Evolutionary conservation across 2,797 vertebrate species (phyloP), one percentile per base, ranked within the genome.

Genomic region (Crenuchus spilurus): DNA sequence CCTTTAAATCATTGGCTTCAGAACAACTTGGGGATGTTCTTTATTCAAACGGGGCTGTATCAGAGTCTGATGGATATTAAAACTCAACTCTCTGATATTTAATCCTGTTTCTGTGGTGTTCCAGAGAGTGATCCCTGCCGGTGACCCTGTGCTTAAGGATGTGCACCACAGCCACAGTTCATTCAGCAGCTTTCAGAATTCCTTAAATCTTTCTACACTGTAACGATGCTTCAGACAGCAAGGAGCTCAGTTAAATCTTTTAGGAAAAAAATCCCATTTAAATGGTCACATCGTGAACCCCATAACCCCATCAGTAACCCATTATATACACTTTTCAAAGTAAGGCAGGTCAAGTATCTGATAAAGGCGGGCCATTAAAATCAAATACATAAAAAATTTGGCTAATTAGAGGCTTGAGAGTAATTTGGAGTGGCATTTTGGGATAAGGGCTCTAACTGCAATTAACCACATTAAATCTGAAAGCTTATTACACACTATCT

Each of bases 361-460:
- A 87, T 85, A 86, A 84, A 77, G 85, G 83, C 84, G 78, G 82
- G 80, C 70, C 77, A 79, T 65, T 65, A 65, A 30, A 30, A 64
- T 30, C 14, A 44, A 72, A 65, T 14, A 55, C 39, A 35, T 44
- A 42, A 44, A 22, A 14, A 65, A 46, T 28, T 46, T 6, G 16
- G 46, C 20, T 65, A 30, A 65, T 65, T 57, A 20, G 9, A 58
- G 30, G 24, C 54, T 60, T 58, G 61, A 41, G 41, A 66, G 42
- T 46, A 55, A 48, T 44, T 49, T 67, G 37, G 48, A 64, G 37
- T 66, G 55, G 14, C 46, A 14, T 58, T 69, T 61, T 74, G n/a
- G 49, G 49, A 61, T 66, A 77, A 71, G 30, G n/a, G n/a, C 66
- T 61, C 37, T 49, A 68, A n/a, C 51, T 66, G 33, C 22, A 70